Base-by-base conservation (phyloP, 2,797 vertebrate genomes). In the Columba guinea region DNA sequence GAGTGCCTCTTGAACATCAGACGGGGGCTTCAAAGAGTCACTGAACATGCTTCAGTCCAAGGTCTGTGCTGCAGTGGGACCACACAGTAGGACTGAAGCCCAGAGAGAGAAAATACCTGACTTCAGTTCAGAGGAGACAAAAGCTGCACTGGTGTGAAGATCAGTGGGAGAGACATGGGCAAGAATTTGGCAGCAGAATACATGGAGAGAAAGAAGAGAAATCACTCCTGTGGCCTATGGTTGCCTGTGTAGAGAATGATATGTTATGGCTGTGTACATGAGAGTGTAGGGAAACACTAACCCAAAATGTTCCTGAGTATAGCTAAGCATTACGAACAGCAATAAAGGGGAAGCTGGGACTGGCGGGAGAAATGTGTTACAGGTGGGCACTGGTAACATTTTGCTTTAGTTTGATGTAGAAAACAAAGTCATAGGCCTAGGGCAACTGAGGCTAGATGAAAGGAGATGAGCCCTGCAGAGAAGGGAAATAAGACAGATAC, bases 191-290 rank as follows among this genome's bases (percentile, higher is more conserved):
- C 5, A 6, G 30, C 22, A 19, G 48, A 65, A 76, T 58, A 51
- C 4, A 53, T 4, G 9, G 13, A 4, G 32, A 64, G 60, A 81
- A 39, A 11, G 21, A 46, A 20, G 13, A 63, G 7, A 39, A 65
- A 87, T 51, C 19, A 26, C 17, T 84, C 7, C 2, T 19, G 7
- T 49, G 9, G 9, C 44, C 35, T 84, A 28, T 15, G 10, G 4
- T n/a, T 78, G 19, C 19, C 21, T 27, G 5, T 15, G 11, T 13
- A 59, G 37, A 62, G 28, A 55, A 48, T 7, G 39, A 52, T 34
- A 7, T 27, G 7, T 32, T 52, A 32, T 18, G 37, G 15, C 7
- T 1, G 0, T 14, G 15, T 34, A 41, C 0, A 1, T 34, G 17
- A 59, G 10, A 10, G 3, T n/a, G 12, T 10, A 75, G 46, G 59